Evolutionary conservation across 2,888 invertebrate genomes (phyloP), one percentile per base, ranked within the genome.

Genomic region (Craniophora ligustri): DNA sequence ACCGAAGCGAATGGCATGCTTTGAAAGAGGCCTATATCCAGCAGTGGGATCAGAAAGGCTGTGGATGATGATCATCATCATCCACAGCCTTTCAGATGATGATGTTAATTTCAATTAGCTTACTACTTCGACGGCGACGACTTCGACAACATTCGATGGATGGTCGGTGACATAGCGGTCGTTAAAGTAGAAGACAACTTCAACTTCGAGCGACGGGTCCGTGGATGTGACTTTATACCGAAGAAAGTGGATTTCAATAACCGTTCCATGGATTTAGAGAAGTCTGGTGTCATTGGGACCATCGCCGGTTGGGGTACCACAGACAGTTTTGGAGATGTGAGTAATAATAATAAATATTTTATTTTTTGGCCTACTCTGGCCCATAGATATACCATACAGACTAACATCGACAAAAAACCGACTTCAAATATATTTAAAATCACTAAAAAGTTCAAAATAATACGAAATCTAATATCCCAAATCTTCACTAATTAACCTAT

Each of bases 91-190:
- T n/a, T n/a, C n/a, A 2, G 5, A 21, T 2, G 6, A 21, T 21
- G 6, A 8, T 21, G 1, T 8, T 23, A 23, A 8, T 10, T 19
- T 28, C 11, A 4, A 19, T 8, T 31, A 91, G 91, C 76, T 15
- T 91, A 91, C 53, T 79, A 75, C 10, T 92, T 68, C 61, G 92
- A 92, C 5, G 92, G 91, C 0, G 42, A 77, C 1, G 82, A 87
- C 0, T 87, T 87, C 34, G 84, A 92, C 39, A 92, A 92, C 56
- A 88, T 92, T 3, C 80, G 84, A 1, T 92, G 92, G 92, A 91
- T 92, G 90, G 65, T 81, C 0, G 82, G 85, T 18, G 92, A 92
- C 57, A 85, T 92, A 40, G 92, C 92, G 0, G 84, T 92, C 0
- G 92, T 92, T 1, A 89, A 87, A 48, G 86, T 88, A 0, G 92